Evolutionary conservation across 2,113 vertebrate genomes (phyloP).

Genomic region (Podarcis cretensis): DNA sequence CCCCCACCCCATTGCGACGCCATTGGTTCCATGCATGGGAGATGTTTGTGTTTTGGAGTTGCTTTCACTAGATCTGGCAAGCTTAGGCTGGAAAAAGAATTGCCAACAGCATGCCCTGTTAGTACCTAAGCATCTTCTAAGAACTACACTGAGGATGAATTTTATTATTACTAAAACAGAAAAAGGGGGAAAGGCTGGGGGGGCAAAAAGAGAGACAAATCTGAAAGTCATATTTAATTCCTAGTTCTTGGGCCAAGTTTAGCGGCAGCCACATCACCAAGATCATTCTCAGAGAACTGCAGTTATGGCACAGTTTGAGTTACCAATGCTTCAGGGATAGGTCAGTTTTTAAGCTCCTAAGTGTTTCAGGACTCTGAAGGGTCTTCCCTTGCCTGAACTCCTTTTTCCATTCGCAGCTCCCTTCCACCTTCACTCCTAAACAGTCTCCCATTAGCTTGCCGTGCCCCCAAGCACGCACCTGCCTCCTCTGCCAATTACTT

Average conservation of each 20-base stretch:
- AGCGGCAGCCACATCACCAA: slow-evolving; percentile 19
- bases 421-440: background rate
- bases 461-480: background rate
- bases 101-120: slow-evolving; percentile 27
- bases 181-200: background rate
- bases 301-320: background rate
- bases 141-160: slow-evolving; percentile 19
- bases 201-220: slow-evolving; percentile 4
- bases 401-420: background rate
- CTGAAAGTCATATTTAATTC: background rate
- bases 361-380: background rate
- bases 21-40: slow-evolving; percentile 24
- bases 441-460: background rate
- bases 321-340: background rate
- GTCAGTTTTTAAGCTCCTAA: background rate
- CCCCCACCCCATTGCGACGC: too few relatives aligned
- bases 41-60: background rate
- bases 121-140: slow-evolving; percentile 17
- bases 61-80: slow-evolving; percentile 31
- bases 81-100: slow-evolving; percentile 31
- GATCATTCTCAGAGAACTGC: fast-evolving
- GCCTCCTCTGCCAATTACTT: background rate
- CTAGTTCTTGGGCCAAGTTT: background rate
- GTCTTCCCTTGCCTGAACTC: background rate
- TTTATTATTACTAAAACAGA: slow-evolving; percentile 22